Conservation (phyloP, 2,888 invertebrate genomes). For the Luperina testacea region DNA sequence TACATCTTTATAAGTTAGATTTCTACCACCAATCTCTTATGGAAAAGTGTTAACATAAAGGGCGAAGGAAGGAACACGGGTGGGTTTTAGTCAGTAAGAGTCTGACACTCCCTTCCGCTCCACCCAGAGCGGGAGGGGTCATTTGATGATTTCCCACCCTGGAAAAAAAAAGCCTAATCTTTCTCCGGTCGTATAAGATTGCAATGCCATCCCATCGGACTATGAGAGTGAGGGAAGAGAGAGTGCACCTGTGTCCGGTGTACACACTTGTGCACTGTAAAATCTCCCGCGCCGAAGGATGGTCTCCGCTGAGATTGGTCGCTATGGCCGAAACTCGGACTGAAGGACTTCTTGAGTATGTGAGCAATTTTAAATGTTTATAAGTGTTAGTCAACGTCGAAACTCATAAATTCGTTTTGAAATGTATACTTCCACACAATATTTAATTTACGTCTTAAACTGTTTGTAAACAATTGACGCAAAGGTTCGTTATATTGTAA, state of each 20-base stretch:
- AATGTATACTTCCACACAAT: constrained; percentile 5
- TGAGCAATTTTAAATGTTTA: not conserved
- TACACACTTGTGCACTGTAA: too few relatives aligned
- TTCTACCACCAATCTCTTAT: too few relatives aligned
- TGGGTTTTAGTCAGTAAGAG: too few relatives aligned
- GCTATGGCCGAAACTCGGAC: too few relatives aligned
- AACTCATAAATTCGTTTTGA: not conserved
- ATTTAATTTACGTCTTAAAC: constrained; percentile 21
- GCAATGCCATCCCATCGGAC: not conserved
- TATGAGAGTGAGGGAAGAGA: not conserved
- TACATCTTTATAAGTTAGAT: too few relatives aligned
- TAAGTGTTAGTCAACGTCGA: not conserved
- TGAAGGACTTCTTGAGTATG: not conserved
- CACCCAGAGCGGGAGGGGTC: too few relatives aligned
- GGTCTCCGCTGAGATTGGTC: too few relatives aligned
- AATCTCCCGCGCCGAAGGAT: too few relatives aligned
- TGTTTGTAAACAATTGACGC: constrained; percentile 54
- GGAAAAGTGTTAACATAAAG: too few relatives aligned
- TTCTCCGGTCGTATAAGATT: not conserved
- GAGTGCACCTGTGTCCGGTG: not conserved
- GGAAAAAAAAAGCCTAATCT: not conserved
- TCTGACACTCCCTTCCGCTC: too few relatives aligned
- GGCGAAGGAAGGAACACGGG: too few relatives aligned
- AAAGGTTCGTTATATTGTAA: constrained; percentile 55
- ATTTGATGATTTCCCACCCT: too few relatives aligned